Evolutionary conservation across 53 echinoderm and acorn worm genomes (phyloP), one percentile per base, ranked within the genome.

Genomic region (Astropecten irregularis): DNA sequence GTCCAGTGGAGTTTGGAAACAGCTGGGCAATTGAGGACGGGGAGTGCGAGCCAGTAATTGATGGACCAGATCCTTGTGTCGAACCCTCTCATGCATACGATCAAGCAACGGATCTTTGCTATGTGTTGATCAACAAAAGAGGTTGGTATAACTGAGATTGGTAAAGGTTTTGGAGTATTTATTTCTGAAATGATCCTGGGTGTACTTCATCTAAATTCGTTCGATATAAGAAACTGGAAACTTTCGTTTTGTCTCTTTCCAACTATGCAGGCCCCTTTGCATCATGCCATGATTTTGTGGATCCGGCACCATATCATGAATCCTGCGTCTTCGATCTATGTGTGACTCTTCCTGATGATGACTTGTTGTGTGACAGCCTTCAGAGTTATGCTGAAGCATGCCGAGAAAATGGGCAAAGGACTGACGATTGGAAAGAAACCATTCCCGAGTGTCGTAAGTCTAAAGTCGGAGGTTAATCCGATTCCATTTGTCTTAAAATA

Each of bases 241-340:
- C 32, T 49, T 35, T 84, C 16, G 23, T 73, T 15, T 38, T 64
- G 40, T n/a, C n/a, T n/a, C 58, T 58, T 16, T 7, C 40, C 3
- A 21, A 44, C 11, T 34, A 30, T 29, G 19, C 64, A 86, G 91
- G 91, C 23, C 84, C 86, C 7, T 84, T 91, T 36, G 63, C 74
- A 15, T 42, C 51, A 48, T 91, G 91, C 19, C 81, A 83, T 48
- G 51, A 49, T 50, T 51, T 83, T 8, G 81, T 88, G 11, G 88
- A 91, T 44, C 88, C 91, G 27, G 40, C 73, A 13, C 76, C 58
- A 21, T 91, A 74, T 50, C 77, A 88, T 38, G 62, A 88, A 32
- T 83, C 84, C 0, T 91, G 91, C 46, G 51, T 88, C 3, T 91
- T 72, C 71, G 91, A 91, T 22, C 59, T 91, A 1, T 91, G 91